A percentile compares a stretch with the other conserved stretches of the same genome.
phyloP scores from a whole-genome alignment of 2,888 invertebrate species.

The Clistopyga incitator region DNA sequence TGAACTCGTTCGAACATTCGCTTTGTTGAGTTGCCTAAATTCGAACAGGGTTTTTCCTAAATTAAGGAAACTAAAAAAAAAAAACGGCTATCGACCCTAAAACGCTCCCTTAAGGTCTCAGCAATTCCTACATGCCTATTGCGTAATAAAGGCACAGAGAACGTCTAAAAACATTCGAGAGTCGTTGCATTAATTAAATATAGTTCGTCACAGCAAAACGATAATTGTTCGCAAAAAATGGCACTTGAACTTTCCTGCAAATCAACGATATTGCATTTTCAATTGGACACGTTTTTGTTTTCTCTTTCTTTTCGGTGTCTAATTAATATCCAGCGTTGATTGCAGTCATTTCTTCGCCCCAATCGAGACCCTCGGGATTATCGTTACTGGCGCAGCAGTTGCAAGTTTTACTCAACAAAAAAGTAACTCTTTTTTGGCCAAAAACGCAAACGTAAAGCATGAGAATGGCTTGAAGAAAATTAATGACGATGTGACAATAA shows the following conservation, averaged over 20 bases:
- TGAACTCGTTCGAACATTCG: not conserved
- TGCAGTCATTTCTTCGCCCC: constrained; percentile 95
- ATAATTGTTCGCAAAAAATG: constrained; percentile 2
- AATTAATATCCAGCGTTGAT: constrained; percentile 89
- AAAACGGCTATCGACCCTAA: too few relatives aligned
- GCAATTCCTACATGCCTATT: constrained; percentile 1
- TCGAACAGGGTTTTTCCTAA: too few relatives aligned
- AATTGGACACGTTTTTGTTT: not conserved
- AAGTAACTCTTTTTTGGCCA: constrained; percentile 92
- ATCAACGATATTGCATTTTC: not conserved
- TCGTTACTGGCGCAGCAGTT: constrained; percentile 86
- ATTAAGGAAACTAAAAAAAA: too few relatives aligned
- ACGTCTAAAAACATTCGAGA: not conserved
- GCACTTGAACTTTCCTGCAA: constrained; percentile 5
- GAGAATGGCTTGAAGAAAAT: constrained; percentile 90
- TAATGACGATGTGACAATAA: constrained; percentile 91
- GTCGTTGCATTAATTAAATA: not conserved
- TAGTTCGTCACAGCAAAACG: not conserved
- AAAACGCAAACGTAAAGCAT: constrained; percentile 92
- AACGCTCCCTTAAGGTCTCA: not conserved
- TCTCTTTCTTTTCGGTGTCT: not conserved
- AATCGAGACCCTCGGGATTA: constrained; percentile 89
- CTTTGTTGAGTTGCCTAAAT: not conserved
- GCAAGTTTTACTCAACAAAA: constrained; percentile 91
- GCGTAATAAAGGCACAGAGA: constrained; percentile 8